phyloP scores from a whole-genome alignment of 2,888 invertebrate genomes.

The Geophilus truncorum region DNA sequence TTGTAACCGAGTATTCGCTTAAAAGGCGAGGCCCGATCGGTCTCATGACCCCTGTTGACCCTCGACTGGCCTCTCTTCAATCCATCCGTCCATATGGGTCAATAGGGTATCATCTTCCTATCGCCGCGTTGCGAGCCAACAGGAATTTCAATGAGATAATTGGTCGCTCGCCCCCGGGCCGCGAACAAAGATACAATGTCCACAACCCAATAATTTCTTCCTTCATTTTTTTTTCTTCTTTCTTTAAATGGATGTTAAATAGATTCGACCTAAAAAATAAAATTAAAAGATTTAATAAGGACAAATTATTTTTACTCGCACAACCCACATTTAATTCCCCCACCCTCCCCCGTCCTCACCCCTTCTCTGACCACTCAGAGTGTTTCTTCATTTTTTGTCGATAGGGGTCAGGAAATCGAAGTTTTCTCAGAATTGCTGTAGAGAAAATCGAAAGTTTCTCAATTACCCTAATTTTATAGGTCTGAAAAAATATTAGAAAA shows the following conservation, averaged over 20 bases:
- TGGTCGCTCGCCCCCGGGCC: neutral
- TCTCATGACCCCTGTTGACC: neutral
- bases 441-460: too few relatives aligned
- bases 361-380: too few relatives aligned
- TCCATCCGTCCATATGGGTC: neutral
- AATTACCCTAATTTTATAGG: too few relatives aligned
- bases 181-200: neutral
- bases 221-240: neutral
- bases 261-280: neutral
- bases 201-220: neutral
- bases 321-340: too few relatives aligned
- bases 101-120: neutral
- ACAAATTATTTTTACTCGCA: too few relatives aligned
- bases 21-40: neutral
- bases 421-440: too few relatives aligned
- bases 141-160: neutral
- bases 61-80: neutral
- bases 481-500: too few relatives aligned
- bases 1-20: neutral
- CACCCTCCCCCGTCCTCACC: too few relatives aligned
- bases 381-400: too few relatives aligned
- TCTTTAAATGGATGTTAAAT: neutral
- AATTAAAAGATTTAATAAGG: neutral
- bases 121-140: neutral
- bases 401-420: too few relatives aligned